These are phyloP conservation scores for Urocitellus parryii DNA, from an alignment of 2,113 vertebrate species.

Conservation along the genomic window DNA sequence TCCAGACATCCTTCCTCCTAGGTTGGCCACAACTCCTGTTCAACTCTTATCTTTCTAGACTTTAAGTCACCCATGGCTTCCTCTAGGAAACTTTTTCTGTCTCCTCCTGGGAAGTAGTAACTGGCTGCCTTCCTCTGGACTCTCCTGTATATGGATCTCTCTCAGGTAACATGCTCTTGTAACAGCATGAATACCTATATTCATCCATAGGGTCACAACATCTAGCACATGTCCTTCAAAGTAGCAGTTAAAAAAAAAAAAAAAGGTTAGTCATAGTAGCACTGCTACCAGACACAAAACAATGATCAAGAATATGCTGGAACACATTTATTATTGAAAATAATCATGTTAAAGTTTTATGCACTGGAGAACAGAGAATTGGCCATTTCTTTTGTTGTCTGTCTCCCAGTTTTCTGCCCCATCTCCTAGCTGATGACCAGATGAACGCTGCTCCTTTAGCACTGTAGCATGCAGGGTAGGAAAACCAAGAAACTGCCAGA, in stretches of 20 bases:
- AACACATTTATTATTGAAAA: not conserved
- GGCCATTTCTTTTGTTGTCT: not conserved
- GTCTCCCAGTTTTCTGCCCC: not conserved
- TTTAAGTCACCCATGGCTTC: not conserved
- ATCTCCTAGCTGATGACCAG: not conserved
- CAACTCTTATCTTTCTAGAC: not conserved
- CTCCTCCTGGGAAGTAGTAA: not conserved
- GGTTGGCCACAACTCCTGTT: not conserved
- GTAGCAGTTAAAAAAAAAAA: not conserved
- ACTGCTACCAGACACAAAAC: not conserved
- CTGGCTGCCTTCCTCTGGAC: not conserved
- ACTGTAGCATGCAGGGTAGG: not conserved
- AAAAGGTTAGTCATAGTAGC: not conserved
- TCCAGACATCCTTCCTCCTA: not conserved
- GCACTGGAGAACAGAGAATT: not conserved
- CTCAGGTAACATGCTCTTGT: not conserved
- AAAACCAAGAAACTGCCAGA: not conserved
- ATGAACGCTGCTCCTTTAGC: not conserved
- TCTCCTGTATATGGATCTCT: not conserved
- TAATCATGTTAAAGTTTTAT: not conserved
- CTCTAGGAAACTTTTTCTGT: not conserved
- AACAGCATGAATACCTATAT: not conserved
- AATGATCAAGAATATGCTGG: not conserved
- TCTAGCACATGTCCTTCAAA: not conserved
- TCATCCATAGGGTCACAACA: not conserved